Evolutionary conservation across 92 coral and sea anemone genomes (phyloP), one percentile per base, ranked within the genome.

Genomic region (Palythoa caribaeorum): DNA sequence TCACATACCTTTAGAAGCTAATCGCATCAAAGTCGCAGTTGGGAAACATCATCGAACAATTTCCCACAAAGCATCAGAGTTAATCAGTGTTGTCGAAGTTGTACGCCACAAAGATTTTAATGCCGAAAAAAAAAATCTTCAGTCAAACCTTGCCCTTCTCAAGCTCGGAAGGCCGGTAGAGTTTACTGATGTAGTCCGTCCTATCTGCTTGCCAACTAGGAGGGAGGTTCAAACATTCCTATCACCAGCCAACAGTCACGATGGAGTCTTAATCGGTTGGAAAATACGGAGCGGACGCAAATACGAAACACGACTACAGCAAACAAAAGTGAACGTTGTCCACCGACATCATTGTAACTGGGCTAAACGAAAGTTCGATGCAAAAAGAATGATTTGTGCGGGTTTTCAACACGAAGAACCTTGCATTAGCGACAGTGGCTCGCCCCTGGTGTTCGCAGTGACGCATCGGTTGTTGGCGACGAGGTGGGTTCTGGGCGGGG

Each of bases 391-490:
- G 92, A 83, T 95, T 40, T 96, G 99, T 84, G 99, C 99, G 4
- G 99, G 99, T 12, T 95, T 78, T 81, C 47, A 78, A n/a, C 81
- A 79, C 63, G 88, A 76, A 38, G 90, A 84, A 19, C 84, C 92
- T 54, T 96, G 99, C 80, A 89, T 95, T 15, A 94, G 96, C 47
- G 99, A 96, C 71, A 96, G 98, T 75, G 99, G 99, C 3, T 93
- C 99, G 20, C 99, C 99, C 8, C 87, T 96, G 50, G 92, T 96
- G 98, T 96, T 96, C 59, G 66, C 98, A 9, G 92, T 92, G 1
- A 83, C 80, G 15, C 93, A 88, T 73, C 87, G 77, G 11, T 51
- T 87, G 2, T 57, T 40, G 72, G 90, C 85, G 19, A 88, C 80
- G 65, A 92, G 92, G 81, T 90, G 93, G 95, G 89, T 93, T 8